These are phyloP conservation scores for Leptopilina syphax DNA, from an alignment of 2,888 invertebrate species.

Conservation along the genomic window DNA sequence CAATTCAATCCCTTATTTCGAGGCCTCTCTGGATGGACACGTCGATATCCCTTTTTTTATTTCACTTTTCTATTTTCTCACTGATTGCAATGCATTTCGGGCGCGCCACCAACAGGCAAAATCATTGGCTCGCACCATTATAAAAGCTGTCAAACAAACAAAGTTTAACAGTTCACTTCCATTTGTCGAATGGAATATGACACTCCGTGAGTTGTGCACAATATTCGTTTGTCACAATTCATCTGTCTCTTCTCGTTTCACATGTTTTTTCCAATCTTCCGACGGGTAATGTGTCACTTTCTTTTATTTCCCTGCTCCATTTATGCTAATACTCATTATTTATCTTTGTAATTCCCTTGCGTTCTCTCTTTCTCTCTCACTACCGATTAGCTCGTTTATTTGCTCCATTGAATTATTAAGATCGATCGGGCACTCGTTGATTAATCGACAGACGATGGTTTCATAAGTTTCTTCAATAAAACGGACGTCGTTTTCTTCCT, in stretches of 20 bases:
- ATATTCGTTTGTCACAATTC: constrained; percentile 17
- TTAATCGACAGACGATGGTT: constrained; percentile 14
- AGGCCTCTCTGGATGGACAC: constrained; percentile 8
- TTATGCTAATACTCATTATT: constrained; percentile 10
- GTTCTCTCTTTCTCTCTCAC: too few relatives aligned
- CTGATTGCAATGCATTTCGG: constrained; percentile 3
- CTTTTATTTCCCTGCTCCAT: neutral
- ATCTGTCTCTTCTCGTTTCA: neutral
- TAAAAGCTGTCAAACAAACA: constrained; percentile 33
- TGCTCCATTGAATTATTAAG: constrained; percentile 23
- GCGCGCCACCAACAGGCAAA: constrained; percentile 25
- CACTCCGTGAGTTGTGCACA: neutral
- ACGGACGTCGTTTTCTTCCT: neutral
- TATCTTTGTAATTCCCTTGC: neutral
- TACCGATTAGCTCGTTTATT: constrained; percentile 19
- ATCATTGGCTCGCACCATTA: constrained; percentile 33
- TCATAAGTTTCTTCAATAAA: neutral
- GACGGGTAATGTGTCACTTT: neutral
- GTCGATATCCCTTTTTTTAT: constrained; percentile 23
- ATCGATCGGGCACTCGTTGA: constrained; percentile 4
- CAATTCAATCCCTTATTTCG: constrained; percentile 29
- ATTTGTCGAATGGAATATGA: constrained; percentile 2
- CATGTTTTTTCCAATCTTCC: neutral
- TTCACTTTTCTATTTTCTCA: constrained; percentile 8
- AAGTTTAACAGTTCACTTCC: constrained; percentile 29